phyloP scores from a whole-genome alignment of 1,140 invertebrate species.

The Dreissena rostriformis region DNA sequence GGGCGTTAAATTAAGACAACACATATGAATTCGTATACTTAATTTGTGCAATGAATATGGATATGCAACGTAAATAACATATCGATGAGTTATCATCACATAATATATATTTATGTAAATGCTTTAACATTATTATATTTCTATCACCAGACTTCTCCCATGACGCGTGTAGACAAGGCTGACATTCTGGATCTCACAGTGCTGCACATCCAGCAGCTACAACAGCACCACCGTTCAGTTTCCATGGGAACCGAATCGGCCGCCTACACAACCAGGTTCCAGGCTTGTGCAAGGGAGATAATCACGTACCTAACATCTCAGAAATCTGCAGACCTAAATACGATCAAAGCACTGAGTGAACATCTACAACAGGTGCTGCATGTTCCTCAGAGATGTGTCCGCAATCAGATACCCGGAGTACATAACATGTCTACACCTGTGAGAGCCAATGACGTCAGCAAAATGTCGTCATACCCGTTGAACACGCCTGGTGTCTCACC shows the following conservation, averaged over 20 bases:
- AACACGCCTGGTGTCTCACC: no score
- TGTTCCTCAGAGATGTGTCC: background rate
- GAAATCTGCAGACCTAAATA: background rate
- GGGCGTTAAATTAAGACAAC: no score
- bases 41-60: no score
- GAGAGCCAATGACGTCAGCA: background rate
- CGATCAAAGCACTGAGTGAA: background rate
- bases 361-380: slow-evolving; percentile 15
- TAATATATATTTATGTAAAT: no score
- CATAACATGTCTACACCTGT: slow-evolving; percentile 11
- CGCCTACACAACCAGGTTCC: slow-evolving; percentile 10
- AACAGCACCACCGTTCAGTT: slow-evolving; percentile 33
- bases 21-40: no score
- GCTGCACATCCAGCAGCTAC: slow-evolving; percentile 15
- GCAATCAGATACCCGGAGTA: background rate
- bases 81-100: no score
- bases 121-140: background rate
- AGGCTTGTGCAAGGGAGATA: slow-evolving; percentile 31
- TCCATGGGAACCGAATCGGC: background rate
- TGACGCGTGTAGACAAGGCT: slow-evolving; percentile 51
- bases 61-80: no score
- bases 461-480: no score
- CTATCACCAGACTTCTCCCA: slow-evolving; percentile 26
- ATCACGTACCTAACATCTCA: slow-evolving; percentile 3
- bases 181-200: slow-evolving; percentile 44